phyloP scores from a whole-genome alignment of 2,113 vertebrate species.

The Strigops habroptila region DNA sequence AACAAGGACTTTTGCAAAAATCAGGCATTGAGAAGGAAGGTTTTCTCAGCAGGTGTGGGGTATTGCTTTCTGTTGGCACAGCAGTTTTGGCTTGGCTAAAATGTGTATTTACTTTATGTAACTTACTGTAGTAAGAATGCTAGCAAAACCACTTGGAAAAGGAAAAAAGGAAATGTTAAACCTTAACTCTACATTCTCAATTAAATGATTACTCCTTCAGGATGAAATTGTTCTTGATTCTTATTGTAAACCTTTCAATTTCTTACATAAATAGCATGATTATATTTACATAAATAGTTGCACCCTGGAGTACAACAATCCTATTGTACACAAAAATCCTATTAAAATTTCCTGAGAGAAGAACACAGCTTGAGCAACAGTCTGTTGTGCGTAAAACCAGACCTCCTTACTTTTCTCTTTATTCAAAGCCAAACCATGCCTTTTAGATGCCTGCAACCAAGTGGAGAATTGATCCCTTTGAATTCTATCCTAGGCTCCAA shows the following conservation, averaged over 20 bases:
- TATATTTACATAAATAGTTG: slow-evolving; percentile 25
- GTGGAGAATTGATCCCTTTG: background rate
- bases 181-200: slow-evolving; percentile 1
- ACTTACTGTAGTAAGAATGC: background rate
- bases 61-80: background rate
- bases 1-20: background rate
- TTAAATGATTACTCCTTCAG: slow-evolving; percentile 50
- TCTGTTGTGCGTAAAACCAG: background rate
- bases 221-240: slow-evolving; percentile 53
- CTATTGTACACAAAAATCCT: slow-evolving; percentile 42
- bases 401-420: background rate
- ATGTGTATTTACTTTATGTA: background rate
- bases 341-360: slow-evolving; percentile 34
- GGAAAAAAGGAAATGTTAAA: slow-evolving; percentile 30
- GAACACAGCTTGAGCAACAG: background rate
- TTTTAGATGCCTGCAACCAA: background rate
- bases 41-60: slow-evolving; percentile 35
- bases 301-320: slow-evolving; percentile 33
- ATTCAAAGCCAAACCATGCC: background rate
- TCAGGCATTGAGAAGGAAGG: background rate
- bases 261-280: slow-evolving; percentile 41
- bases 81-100: background rate
- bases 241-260: slow-evolving; percentile 46
- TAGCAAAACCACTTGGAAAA: slow-evolving; percentile 17
- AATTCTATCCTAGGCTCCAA: background rate